Conservation (phyloP, 1,140 invertebrate species). For the Nasonia giraulti region DNA sequence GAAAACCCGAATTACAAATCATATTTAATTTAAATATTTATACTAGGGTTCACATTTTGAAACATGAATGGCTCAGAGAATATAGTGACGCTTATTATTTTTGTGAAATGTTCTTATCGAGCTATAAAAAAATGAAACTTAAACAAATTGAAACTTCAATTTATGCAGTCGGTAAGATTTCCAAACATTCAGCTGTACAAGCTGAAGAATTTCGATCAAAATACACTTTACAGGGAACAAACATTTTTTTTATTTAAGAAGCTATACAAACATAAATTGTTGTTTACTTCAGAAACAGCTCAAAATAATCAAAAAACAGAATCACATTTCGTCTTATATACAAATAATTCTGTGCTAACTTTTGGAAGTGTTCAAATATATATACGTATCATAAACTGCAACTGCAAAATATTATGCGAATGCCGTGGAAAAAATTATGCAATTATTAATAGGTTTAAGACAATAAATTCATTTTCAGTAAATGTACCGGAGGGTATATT, state of each 20-base stretch:
- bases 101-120: neutral
- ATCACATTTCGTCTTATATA: too few species aligned
- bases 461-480: neutral
- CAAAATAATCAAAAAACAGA: too few species aligned
- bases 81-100: slow-evolving; percentile 4
- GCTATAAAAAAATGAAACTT: neutral
- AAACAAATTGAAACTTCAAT: slow-evolving; percentile 5
- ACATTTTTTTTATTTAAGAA: neutral
- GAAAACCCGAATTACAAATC: slow-evolving; percentile 15
- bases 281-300: too few species aligned
- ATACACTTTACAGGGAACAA: neutral
- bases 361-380: neutral
- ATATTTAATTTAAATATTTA: slow-evolving; percentile 27
- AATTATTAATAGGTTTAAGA: neutral
- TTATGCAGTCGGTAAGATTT: neutral
- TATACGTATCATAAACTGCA: neutral
- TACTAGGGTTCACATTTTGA: neutral
- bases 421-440: slow-evolving; percentile 21
- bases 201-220: neutral
- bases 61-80: slow-evolving; percentile 3
- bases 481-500: neutral
- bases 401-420: slow-evolving; percentile 5
- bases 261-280: too few species aligned
- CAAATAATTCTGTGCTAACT: neutral
- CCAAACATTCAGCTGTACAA: neutral